Evolutionary conservation across 2,888 invertebrate genomes (phyloP).

Genomic region (Mythimna loreyi): DNA sequence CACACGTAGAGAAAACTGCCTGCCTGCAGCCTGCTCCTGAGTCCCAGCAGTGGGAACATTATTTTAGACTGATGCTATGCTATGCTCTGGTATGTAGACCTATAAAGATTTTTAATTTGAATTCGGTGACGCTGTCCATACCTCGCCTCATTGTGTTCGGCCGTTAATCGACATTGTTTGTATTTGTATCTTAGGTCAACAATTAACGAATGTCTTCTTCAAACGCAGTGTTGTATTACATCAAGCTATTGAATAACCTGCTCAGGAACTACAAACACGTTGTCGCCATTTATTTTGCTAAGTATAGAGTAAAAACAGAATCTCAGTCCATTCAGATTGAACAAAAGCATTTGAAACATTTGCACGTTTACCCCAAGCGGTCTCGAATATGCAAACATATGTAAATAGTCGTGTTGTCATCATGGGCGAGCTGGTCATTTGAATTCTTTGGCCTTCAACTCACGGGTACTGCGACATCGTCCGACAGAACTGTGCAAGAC

Average conservation of each 20-base stretch:
- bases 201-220: too few relatives aligned
- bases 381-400: conserved; percentile 41
- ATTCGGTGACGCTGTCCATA: too few relatives aligned
- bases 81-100: too few relatives aligned
- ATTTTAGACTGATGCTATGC: too few relatives aligned
- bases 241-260: neutral
- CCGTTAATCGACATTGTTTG: too few relatives aligned
- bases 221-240: too few relatives aligned
- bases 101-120: too few relatives aligned
- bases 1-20: too few relatives aligned
- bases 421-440: conserved; percentile 36
- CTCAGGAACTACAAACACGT: neutral
- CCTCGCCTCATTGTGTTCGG: too few relatives aligned
- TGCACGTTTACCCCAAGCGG: conserved; percentile 11
- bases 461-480: conserved; percentile 31
- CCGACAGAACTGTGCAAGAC: neutral
- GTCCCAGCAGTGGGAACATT: too few relatives aligned
- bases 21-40: too few relatives aligned
- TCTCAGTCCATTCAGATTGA: conserved; percentile 8
- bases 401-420: conserved; percentile 48
- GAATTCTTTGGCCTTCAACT: conserved; percentile 54
- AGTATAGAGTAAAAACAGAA: neutral
- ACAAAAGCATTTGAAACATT: conserved; percentile 20
- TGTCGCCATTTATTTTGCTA: neutral
- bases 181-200: too few relatives aligned